Evolutionary conservation across 2,888 invertebrate species (phyloP), one percentile per base, ranked within the genome.

Genomic region (Monochamus alternatus): DNA sequence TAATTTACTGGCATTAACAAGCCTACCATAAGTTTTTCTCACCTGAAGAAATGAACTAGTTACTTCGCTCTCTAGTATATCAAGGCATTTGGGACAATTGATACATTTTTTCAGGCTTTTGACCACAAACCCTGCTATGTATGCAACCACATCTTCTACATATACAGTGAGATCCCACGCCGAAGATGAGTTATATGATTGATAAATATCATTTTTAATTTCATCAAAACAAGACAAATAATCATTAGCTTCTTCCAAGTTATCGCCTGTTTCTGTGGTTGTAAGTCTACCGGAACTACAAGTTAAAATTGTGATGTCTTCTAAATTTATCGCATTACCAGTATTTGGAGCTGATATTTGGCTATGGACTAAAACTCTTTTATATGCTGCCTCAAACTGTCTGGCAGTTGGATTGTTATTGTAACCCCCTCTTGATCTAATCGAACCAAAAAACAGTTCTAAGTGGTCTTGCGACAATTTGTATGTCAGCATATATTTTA

Each of bases 361-460:
- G 12, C 14, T 38, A 32, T 22, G 22, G 7, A 75, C 22, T 14
- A 64, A 9, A 14, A 64, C 5, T 10, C 60, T 43, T 60, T 75
- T 73, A 69, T 58, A 73, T 9, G 68, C 38, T 2, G 73, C 22
- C 8, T 59, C 8, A 64, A 73, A 73, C 38, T 76, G 73, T 51
- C 51, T 2, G 44, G 63, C 62, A n/a, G 70, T 70, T 2, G 75
- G 75, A 32, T 75, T 58, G 51, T 76, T 76, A 66, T 75, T 75
- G 44, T n/a, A 75, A 0, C 75, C 75, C 59, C 22, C 44, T 30
- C 7, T 10, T 22, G 67, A 68, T 44, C 74, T 5, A 9, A 74
- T 30, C 3, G 67, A 7, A 64, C 65, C 31, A 32, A 73, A 73
- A 12, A 73, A 55, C 8, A 43, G 44, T 38, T 73, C 65, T 3